Percentiles rank a stretch among this genome's conserved stretches.
Evolutionary conservation across 2,888 invertebrate species (phyloP).

Genomic region (Parelbella ahira): DNA sequence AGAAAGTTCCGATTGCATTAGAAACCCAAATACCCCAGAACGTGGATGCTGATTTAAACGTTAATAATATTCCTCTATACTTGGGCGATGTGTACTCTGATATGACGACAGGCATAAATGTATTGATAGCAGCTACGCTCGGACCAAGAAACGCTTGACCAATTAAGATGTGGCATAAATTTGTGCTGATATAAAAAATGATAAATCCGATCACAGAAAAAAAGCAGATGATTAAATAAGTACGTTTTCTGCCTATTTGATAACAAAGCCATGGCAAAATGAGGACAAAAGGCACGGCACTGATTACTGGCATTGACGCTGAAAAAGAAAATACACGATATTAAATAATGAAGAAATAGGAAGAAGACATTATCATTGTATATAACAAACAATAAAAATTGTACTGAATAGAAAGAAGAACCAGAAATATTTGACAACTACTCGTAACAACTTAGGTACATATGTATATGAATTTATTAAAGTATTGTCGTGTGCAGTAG

Average conservation of each 20-base stretch:
- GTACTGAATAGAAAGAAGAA: too few relatives aligned
- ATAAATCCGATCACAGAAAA: slow-evolving; percentile 27
- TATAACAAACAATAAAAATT: too few relatives aligned
- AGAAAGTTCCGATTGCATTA: slow-evolving; percentile 34
- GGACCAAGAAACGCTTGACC: slow-evolving; percentile 33
- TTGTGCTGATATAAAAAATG: slow-evolving; percentile 35
- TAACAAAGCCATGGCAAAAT: slow-evolving; percentile 33
- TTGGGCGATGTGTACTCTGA: too few relatives aligned
- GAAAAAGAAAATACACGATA: too few relatives aligned
- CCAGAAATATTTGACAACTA: too few relatives aligned
- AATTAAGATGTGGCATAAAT: slow-evolving; percentile 33
- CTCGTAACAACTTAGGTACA: too few relatives aligned
- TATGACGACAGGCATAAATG: slow-evolving; percentile 22
- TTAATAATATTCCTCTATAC: slow-evolving; percentile 40
- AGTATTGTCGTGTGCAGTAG: too few relatives aligned
- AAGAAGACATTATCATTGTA: too few relatives aligned
- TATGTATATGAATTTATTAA: too few relatives aligned
- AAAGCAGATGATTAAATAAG: slow-evolving; percentile 27
- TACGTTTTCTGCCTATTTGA: slow-evolving; percentile 35
- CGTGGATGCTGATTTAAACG: slow-evolving; percentile 36
- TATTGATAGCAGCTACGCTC: slow-evolving; percentile 22
- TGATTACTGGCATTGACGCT: too few relatives aligned
- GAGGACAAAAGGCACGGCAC: slow-evolving; percentile 36
- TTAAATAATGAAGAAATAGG: too few relatives aligned
- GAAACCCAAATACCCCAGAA: slow-evolving; percentile 39